Evolutionary conservation across 30 jellyfish, hydroid and myxozoan species (phyloP).

Genomic region (Turritopsis rubra): DNA sequence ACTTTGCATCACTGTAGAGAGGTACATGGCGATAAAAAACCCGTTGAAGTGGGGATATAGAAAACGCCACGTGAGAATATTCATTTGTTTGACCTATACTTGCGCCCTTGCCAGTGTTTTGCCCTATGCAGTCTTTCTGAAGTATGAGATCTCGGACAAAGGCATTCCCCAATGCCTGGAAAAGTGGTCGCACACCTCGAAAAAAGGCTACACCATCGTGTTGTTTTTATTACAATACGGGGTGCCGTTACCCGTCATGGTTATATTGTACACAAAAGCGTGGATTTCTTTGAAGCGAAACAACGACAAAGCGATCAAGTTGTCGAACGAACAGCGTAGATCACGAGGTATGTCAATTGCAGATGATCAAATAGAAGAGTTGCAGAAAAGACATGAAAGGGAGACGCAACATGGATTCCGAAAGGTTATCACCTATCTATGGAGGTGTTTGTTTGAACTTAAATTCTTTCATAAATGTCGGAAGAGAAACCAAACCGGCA

Average conservation of each 20-base stretch:
- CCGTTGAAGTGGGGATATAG: neutral
- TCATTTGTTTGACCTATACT: neutral
- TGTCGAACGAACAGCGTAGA: neutral
- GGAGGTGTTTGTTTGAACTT: neutral
- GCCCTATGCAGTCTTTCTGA: neutral
- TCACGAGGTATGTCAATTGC: neutral
- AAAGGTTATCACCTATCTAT: neutral
- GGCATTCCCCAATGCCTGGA: neutral
- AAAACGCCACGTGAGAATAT: neutral
- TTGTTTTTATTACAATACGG: conserved; percentile 13
- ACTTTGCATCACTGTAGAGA: conserved; percentile 2
- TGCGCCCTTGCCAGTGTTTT: neutral
- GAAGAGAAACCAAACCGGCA: neutral
- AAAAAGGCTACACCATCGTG: neutral
- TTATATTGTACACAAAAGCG: neutral
- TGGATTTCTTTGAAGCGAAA: neutral
- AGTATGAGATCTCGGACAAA: neutral
- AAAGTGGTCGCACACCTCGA: neutral
- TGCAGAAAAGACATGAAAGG: neutral
- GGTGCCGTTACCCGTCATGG: neutral
- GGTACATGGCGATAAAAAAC: neutral
- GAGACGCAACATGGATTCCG: neutral
- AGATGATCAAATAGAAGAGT: neutral
- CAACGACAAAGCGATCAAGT: conserved; percentile 4
- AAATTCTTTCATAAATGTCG: neutral